Evolutionary conservation across 2,797 vertebrate genomes (phyloP).

Genomic region (Alauda arvensis): DNA sequence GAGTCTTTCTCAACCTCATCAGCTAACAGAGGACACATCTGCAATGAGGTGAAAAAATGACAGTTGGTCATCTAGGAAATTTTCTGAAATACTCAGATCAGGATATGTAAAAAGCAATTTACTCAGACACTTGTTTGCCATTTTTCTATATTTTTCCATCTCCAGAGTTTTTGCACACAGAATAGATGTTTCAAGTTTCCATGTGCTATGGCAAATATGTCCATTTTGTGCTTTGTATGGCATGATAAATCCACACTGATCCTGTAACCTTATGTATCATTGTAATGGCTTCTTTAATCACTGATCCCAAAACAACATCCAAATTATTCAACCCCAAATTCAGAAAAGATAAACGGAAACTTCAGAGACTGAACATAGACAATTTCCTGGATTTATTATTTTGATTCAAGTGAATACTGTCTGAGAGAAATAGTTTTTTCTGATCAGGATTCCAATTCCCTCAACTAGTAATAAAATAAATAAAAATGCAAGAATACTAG

Average conservation of each 20-base stretch:
- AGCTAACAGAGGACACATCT: neutral
- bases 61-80: neutral
- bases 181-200: neutral
- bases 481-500: neutral
- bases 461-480: neutral
- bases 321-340: neutral
- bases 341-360: neutral
- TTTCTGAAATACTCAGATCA: neutral
- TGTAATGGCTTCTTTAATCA: neutral
- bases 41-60: neutral
- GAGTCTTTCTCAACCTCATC: neutral
- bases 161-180: neutral
- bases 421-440: neutral
- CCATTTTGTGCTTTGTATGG: neutral
- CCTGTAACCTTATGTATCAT: neutral
- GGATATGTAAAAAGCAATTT: neutral
- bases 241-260: neutral
- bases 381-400: neutral
- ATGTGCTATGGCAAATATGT: neutral
- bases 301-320: neutral
- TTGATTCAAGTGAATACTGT: neutral
- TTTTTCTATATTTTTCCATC: neutral
- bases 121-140: neutral
- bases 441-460: neutral
- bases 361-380: neutral